phyloP scores from a whole-genome alignment of 2,797 vertebrate species.

The Triplophysa bombifrons region DNA sequence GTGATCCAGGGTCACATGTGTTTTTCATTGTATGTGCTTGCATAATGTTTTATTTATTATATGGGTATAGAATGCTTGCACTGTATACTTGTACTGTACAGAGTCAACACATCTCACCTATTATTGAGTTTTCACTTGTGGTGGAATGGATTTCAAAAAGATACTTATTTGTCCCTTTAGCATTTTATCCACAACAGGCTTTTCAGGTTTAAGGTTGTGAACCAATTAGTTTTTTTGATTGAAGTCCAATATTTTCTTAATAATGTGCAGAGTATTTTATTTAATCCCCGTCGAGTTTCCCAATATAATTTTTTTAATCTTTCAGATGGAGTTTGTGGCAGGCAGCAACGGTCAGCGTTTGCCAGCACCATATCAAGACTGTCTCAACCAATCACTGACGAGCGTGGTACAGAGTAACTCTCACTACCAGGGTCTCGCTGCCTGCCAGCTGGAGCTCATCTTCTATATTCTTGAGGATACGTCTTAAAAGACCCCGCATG shows the following conservation, averaged over 20 bases:
- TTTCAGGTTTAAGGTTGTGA: background rate
- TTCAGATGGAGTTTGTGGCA: constrained; percentile 93
- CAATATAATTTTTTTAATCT: constrained; percentile 5
- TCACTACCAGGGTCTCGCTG: constrained; percentile 87
- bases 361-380: constrained; percentile 91
- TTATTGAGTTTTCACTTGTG: background rate
- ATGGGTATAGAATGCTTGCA: background rate
- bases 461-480: constrained; percentile 99
- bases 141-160: background rate
- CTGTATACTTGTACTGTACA: background rate
- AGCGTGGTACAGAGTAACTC: constrained; percentile 95
- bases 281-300: background rate
- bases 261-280: background rate
- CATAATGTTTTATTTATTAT: background rate
- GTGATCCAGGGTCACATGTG: too few species aligned
- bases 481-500: constrained; percentile 73
- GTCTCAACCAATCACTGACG: constrained; percentile 92
- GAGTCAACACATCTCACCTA: too few species aligned
- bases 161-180: background rate
- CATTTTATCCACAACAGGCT: background rate
- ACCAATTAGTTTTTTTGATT: background rate
- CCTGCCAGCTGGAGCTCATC: constrained; percentile 93
- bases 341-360: constrained; percentile 95
- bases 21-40: background rate
- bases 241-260: constrained; percentile 1